These are phyloP conservation scores for Manis javanica DNA, from an alignment of 2,797 vertebrate genomes.

Conservation along the genomic window DNA sequence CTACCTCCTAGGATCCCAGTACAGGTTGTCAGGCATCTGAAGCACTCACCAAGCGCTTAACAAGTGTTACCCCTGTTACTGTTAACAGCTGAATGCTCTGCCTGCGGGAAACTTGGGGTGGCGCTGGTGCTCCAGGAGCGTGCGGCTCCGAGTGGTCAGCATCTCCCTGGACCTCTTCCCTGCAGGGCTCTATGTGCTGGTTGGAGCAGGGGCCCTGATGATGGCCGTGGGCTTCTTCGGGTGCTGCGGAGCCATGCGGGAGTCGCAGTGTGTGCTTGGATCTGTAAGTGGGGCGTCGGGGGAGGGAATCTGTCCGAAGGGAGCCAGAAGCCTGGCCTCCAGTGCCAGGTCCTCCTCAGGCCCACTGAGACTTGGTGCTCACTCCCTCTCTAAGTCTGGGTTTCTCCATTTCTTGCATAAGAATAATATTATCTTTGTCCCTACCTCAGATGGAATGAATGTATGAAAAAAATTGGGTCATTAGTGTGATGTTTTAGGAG, in stretches of 20 bases:
- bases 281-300: conserved; percentile 89
- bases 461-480: background rate
- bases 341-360: background rate
- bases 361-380: background rate
- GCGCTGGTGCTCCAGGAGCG: background rate
- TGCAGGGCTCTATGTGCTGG: conserved; percentile 95
- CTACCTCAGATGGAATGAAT: background rate
- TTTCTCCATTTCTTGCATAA: background rate
- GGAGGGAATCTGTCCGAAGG: background rate
- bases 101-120: background rate
- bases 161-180: conserved; percentile 50
- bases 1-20: background rate
- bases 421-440: conserved; percentile 25
- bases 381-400: background rate
- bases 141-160: fast-evolving
- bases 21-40: background rate
- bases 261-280: conserved; percentile 97
- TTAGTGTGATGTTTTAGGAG: background rate
- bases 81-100: too few relatives aligned
- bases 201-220: conserved; percentile 95
- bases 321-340: background rate
- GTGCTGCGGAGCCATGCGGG: conserved; percentile 95
- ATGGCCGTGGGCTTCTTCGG: conserved; percentile 97
- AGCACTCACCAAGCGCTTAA: too few relatives aligned
- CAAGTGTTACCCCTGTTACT: fast-evolving